Base-by-base conservation (phyloP, 1,140 invertebrate species). In the Nomia melanderi region DNA sequence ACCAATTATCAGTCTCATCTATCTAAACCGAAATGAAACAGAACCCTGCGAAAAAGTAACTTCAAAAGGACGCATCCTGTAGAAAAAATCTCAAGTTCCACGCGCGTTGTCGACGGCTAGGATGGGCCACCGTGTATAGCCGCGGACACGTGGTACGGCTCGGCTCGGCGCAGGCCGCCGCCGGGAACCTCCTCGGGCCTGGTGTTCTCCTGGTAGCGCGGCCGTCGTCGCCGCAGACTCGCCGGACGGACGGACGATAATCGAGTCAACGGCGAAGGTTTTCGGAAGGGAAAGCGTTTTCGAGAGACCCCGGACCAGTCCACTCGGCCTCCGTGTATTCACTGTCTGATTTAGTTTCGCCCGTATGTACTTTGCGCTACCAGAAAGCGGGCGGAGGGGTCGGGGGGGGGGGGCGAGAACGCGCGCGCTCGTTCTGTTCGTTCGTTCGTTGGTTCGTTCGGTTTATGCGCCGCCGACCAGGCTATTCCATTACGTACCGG, bases 161-260 rank as follows among this genome's bases (percentile, higher is more conserved):
- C 41, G 44, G 12, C 57, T 31, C 41, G 44, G 12, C 57, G 50
- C 41, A 59, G 6, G 12, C 4, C 4, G 12, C 29, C n/a, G 9
- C 17, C 41, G 20, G 36, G 20, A 20, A 23, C 36, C 79, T 81
- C 60, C 79, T 77, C 41, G 39, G 27, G 5, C 11, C 20, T 27
- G 27, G 56, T 82, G 79, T 17, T 64, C 59, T 27, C 81, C 79
- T 69, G 65, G 25, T 82, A 77, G 4, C 53, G n/a, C 23, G 36
- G 39, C 31, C 81, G 63, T 77, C 69, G 66, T 50, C 27, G 69
- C 53, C 78, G 72, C 60, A 60, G 74, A 82, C 73, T 81, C 66
- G 79, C 81, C 67, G 81, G 81, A 82, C 81, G 75, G 79, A 82
- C 81, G 56, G 81, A 82, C 79, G 66, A 82, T 82, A 82, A 81